phyloP scores from a whole-genome alignment of 2,113 vertebrate species.

The Halichoerus grypus region DNA sequence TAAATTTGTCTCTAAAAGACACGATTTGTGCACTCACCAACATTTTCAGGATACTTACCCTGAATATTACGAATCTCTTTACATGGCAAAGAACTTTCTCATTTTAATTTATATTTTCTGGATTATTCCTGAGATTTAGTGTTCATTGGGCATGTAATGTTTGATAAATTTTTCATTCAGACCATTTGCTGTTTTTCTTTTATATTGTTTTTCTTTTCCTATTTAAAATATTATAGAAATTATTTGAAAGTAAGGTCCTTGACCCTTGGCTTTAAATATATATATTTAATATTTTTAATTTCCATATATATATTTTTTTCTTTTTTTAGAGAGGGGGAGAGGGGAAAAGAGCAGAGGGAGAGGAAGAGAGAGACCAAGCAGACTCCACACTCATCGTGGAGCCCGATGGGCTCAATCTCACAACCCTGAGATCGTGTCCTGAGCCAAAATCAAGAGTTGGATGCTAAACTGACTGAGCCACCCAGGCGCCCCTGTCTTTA shows the following conservation, averaged over 20 bases:
- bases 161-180: background rate
- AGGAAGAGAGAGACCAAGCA: background rate
- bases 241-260: background rate
- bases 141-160: background rate
- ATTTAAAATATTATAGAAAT: background rate
- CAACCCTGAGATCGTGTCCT: background rate
- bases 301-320: background rate
- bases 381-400: background rate
- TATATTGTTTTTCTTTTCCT: background rate
- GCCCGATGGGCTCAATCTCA: background rate
- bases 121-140: background rate
- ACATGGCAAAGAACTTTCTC: background rate
- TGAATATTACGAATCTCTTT: background rate
- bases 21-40: background rate
- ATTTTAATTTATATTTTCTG: background rate
- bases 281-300: background rate
- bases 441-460: background rate
- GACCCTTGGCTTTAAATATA: background rate
- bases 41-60: background rate
- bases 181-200: background rate
- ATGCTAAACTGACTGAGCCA: background rate
- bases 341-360: background rate
- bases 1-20: background rate
- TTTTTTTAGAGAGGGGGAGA: background rate
- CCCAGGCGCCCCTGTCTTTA: background rate